phyloP scores from a whole-genome alignment of 2,888 invertebrate species.

The Drosophila paucipuncta region DNA sequence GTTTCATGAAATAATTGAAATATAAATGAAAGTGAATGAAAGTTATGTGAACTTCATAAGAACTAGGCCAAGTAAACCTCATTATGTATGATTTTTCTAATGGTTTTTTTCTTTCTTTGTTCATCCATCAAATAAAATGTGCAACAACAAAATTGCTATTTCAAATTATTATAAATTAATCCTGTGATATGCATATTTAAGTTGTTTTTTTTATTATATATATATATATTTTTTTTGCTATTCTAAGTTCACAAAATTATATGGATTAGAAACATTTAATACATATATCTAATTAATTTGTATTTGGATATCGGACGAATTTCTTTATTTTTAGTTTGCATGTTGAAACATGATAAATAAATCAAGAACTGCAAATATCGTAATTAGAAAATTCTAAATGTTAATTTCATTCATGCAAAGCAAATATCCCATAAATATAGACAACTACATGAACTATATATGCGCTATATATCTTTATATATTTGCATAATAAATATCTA shows the following conservation, averaged over 20 bases:
- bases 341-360: slow-evolving; percentile 17
- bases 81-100: not conserved
- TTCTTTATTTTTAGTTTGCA: slow-evolving; percentile 36
- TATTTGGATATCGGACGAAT: slow-evolving; percentile 51
- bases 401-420: slow-evolving; percentile 49
- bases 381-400: slow-evolving; percentile 26
- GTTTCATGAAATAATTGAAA: slow-evolving; percentile 68
- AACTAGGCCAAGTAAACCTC: not conserved
- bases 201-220: slow-evolving; percentile 35
- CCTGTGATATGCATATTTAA: slow-evolving; percentile 70
- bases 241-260: slow-evolving; percentile 26
- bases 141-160: slow-evolving; percentile 20
- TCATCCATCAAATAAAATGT: not conserved
- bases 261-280: slow-evolving; percentile 21
- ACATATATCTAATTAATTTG: not conserved
- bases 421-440: slow-evolving; percentile 49
- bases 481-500: slow-evolving; percentile 60
- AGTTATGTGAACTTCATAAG: not conserved
- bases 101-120: not conserved
- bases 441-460: slow-evolving; percentile 21
- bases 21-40: slow-evolving; percentile 39
- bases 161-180: slow-evolving; percentile 54
- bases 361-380: slow-evolving; percentile 20
- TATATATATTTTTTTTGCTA: slow-evolving; percentile 2
- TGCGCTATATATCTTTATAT: slow-evolving; percentile 15